Conservation (phyloP, 2,113 vertebrate genomes). For the Takifugu flavidus region DNA sequence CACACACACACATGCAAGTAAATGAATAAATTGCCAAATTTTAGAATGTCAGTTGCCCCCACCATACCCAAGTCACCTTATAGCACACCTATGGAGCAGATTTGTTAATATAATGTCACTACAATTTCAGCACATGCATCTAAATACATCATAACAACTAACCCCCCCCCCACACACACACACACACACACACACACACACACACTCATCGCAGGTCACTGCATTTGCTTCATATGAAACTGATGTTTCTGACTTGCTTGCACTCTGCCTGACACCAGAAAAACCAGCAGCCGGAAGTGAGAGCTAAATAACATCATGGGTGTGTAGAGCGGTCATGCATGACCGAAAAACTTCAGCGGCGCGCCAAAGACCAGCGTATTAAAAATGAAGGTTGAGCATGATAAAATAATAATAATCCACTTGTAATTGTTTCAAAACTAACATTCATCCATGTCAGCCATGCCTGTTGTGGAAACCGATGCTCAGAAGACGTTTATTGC, state of each 20-base stretch:
- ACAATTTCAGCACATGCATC: constrained; percentile 44
- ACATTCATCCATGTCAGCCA: not conserved
- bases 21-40: constrained; percentile 58
- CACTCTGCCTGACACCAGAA: constrained; percentile 25
- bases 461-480: too few relatives aligned
- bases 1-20: constrained; percentile 37
- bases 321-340: constrained; percentile 43
- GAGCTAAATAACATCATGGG: constrained; percentile 16
- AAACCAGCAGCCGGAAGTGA: constrained; percentile 4
- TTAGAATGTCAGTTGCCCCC: constrained; percentile 28
- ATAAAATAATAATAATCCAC: not conserved
- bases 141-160: not conserved
- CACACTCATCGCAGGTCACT: constrained; percentile 23
- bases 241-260: constrained; percentile 33
- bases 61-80: constrained; percentile 33
- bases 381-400: not conserved
- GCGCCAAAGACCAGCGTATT: not conserved
- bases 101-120: constrained; percentile 55
- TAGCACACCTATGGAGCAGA: constrained; percentile 46
- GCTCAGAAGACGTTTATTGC: too few relatives aligned
- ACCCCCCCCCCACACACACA: not conserved
- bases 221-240: constrained; percentile 41
- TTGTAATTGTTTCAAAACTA: not conserved
- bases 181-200: constrained; percentile 12
- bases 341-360: too few relatives aligned